Evolutionary conservation across 2,113 vertebrate species (phyloP), one percentile per base, ranked within the genome.

Genomic region (Cololabis saira): DNA sequence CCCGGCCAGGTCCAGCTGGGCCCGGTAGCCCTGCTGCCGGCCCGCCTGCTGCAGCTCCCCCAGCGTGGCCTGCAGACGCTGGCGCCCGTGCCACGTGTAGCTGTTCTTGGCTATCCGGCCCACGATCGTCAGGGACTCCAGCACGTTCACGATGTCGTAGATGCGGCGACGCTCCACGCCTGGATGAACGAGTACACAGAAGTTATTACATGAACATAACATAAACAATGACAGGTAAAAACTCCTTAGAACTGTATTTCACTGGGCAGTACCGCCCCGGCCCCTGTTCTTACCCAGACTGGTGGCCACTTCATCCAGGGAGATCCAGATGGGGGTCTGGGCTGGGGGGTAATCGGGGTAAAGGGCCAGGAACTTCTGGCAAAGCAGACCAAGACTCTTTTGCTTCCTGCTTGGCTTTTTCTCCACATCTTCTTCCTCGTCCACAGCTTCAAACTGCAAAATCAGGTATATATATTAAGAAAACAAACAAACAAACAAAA

Each of bases 41-140:
- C 95, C 97, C 19, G 86, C 74, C 58, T 83, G 84, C 88, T 96
- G 95, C 73, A 98, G 93, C 1, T 74, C 92, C 84, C 89, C 87
- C 82, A 98, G 91, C 33, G 95, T 98, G 21, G 90, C 89, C 12
- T 76, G 85, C 76, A 98, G 93, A 66, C 89, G 93, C 51, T 92
- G 93, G 0, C 94, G 91, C 0, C 97, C 97, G 0, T 96, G 92
- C 97, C 97, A 98, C 61, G 92, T 92, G 75, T 98, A 98, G 55
- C 96, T 95, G 90, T 98, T 98, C 91, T 98, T 98, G 53, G 96
- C 97, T 40, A 96, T 94, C 1, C 96, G 94, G 41, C 95, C 96
- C 61, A 98, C 95, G 40, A 98, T 92, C 9, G 92, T 93, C 71
- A 98, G 67, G 0, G 96, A 98, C 87, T 98, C 96, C 78, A 98